A percentile compares a stretch with the other conserved stretches of the same genome.
Conservation (phyloP, 2,797 vertebrate species). For the Taeniopygia guttata region DNA sequence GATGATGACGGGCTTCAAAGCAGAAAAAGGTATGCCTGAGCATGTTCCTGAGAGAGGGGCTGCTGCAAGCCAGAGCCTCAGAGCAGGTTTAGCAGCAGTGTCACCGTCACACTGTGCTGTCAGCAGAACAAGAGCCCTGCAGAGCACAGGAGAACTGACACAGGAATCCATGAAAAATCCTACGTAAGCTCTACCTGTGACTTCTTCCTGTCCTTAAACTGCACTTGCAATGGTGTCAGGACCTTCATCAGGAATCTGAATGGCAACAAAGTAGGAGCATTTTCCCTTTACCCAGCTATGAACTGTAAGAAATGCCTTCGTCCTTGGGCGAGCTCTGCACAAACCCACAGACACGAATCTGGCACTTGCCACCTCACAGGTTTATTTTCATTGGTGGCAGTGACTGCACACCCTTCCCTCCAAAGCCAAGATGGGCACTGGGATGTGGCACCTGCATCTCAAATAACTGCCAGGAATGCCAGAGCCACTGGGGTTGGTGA, state of each 20-base stretch:
- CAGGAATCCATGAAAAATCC: background rate
- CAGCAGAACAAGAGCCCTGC: background rate
- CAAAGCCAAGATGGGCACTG: background rate
- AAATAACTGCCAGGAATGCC: background rate
- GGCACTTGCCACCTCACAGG: accelerated
- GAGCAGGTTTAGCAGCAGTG: background rate
- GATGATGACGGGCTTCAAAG: background rate
- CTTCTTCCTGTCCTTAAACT: background rate
- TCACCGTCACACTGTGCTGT: accelerated
- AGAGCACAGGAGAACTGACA: background rate
- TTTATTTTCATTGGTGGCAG: background rate
- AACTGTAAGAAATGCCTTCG: background rate
- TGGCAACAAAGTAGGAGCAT: background rate
- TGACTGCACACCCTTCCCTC: background rate
- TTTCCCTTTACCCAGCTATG: background rate
- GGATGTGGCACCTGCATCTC: background rate
- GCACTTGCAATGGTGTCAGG: background rate
- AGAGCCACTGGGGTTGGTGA: background rate
- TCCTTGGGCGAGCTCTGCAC: background rate
- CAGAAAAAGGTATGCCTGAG: background rate
- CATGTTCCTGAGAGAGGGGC: background rate
- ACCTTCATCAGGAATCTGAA: background rate
- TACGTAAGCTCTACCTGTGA: background rate
- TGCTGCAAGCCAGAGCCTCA: background rate
- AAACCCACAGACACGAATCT: background rate